phyloP scores from a whole-genome alignment of 1,140 invertebrate genomes.

The Drosophila asahinai region DNA sequence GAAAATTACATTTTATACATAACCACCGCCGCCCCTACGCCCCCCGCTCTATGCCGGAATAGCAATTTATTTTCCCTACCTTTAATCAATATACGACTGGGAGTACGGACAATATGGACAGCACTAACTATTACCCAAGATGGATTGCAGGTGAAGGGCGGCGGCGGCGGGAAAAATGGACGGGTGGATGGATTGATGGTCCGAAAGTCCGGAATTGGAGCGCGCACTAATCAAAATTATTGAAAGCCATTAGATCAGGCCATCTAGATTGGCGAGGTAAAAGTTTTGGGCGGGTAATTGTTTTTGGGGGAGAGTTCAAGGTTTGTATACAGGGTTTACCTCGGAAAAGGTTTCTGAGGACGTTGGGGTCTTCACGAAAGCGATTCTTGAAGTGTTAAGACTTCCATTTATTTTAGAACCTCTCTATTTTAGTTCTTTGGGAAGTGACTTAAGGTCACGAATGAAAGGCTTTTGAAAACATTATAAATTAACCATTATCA shows the following conservation, averaged over 20 bases:
- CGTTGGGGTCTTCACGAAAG: no score
- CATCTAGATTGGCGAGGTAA: conserved; percentile 29
- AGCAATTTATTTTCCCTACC: conserved; percentile 40
- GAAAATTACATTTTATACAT: conserved; percentile 82
- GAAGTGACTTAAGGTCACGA: not conserved
- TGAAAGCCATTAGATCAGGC: conserved; percentile 43
- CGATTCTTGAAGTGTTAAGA: no score
- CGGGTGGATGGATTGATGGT: conserved; percentile 12
- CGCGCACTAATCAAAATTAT: conserved; percentile 46
- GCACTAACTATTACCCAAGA: conserved; percentile 72
- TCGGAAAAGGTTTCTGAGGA: not conserved
- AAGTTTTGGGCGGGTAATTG: conserved; percentile 10
- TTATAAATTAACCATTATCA: conserved; percentile 8
- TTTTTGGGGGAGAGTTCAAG: conserved; percentile 24
- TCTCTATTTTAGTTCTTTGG: not conserved
- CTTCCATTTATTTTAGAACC: not conserved
- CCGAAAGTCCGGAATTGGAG: conserved; percentile 48
- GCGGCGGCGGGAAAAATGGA: conserved; percentile 3
- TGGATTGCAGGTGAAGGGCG: conserved; percentile 62
- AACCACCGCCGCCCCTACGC: conserved; percentile 38
- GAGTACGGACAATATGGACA: conserved; percentile 42
- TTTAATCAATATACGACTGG: conserved; percentile 74
- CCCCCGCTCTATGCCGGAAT: not conserved
- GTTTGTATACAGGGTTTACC: not conserved
- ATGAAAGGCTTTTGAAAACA: not conserved